phyloP scores from a whole-genome alignment of 1,140 invertebrate species.

The Papilio xuthus region DNA sequence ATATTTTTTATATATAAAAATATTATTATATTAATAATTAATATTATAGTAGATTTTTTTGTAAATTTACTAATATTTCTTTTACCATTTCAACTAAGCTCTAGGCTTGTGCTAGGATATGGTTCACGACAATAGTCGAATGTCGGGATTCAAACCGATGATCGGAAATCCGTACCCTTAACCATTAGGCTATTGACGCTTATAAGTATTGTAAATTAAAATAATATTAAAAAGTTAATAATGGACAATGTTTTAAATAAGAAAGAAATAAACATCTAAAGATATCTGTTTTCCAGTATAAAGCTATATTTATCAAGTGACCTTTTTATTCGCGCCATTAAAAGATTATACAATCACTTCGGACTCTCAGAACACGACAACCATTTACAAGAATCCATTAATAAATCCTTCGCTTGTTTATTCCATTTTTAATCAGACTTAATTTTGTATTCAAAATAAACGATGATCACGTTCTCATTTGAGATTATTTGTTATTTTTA shows the following conservation, averaged over 20 bases:
- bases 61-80: too few relatives aligned
- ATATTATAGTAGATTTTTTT: too few relatives aligned
- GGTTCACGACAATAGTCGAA: too few relatives aligned
- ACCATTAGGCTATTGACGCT: too few relatives aligned
- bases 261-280: neutral
- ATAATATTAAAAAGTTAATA: too few relatives aligned
- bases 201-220: too few relatives aligned
- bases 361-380: neutral
- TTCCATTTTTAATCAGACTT: neutral
- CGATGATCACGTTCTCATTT: neutral
- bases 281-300: neutral
- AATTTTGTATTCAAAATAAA: neutral
- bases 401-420: neutral
- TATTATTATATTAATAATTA: too few relatives aligned
- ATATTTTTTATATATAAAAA: too few relatives aligned
- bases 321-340: slow-evolving; percentile 23
- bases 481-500: neutral
- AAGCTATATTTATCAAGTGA: slow-evolving; percentile 21
- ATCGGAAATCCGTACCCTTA: too few relatives aligned
- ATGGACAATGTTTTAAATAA: neutral
- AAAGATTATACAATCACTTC: slow-evolving; percentile 3
- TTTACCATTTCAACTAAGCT: too few relatives aligned
- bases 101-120: too few relatives aligned
- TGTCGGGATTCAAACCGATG: too few relatives aligned
- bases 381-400: slow-evolving; percentile 22